phyloP scores from a whole-genome alignment of 2,888 invertebrate genomes.

The Uropetala carovei region DNA sequence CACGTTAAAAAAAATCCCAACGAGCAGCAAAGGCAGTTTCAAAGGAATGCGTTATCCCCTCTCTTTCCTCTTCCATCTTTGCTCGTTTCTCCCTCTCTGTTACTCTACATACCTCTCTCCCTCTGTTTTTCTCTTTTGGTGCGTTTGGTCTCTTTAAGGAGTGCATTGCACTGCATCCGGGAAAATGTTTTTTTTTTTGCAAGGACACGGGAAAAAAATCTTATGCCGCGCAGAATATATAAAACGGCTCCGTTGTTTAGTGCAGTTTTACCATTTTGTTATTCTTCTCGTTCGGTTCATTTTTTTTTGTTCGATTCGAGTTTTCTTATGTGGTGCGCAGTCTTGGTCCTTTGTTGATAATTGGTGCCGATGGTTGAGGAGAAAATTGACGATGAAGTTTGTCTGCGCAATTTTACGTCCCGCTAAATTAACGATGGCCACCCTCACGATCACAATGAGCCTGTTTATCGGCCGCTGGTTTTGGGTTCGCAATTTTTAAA shows the following conservation, averaged over 20 bases:
- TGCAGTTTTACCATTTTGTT: not conserved
- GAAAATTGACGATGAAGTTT: not conserved
- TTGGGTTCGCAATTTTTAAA: too few relatives aligned
- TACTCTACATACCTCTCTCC: not conserved
- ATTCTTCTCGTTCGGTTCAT: not conserved
- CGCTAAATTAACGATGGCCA: too few relatives aligned
- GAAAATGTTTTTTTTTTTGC: not conserved
- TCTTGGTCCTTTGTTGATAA: not conserved
- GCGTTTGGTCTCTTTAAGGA: not conserved
- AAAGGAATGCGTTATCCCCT: slow-evolving; percentile 28
- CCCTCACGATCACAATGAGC: too few relatives aligned
- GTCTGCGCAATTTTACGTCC: not conserved
- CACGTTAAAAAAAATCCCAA: slow-evolving; percentile 5
- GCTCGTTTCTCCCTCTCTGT: not conserved
- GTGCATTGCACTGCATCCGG: not conserved
- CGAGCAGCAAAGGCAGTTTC: slow-evolving; percentile 19
- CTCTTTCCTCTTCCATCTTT: not conserved
- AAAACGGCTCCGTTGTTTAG: not conserved
- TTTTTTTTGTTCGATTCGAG: not conserved
- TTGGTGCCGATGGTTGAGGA: not conserved
- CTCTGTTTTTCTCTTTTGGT: not conserved
- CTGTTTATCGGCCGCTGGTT: too few relatives aligned
- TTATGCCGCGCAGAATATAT: not conserved
- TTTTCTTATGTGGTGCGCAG: not conserved
- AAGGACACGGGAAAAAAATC: not conserved